Base-by-base conservation (phyloP, 2,113 vertebrate species). In the Aramus guarauna region DNA sequence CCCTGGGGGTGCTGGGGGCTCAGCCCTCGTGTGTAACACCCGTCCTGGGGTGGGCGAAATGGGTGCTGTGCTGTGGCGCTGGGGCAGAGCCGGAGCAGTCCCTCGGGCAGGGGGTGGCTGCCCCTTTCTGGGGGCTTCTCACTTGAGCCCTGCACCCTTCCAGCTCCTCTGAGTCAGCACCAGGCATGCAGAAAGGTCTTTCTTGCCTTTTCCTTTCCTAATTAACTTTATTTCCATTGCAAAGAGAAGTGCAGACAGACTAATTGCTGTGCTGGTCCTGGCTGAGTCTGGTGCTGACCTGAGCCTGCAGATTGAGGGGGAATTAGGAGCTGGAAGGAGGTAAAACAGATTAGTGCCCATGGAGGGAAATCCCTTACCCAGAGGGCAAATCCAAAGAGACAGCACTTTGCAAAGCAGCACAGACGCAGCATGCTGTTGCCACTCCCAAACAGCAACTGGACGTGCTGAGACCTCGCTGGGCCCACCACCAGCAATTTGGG, bases 321-420 rank as follows among this genome's bases (percentile, higher is more conserved):
- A 90, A 96, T 96, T 97, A 96, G 88, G 77, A 94, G 93, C 56
- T 94, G 93, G 52, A 84, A 87, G 77, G 89, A 95, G 79, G 88
- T 84, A 91, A 90, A 97, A 75, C 39, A 80, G 95, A 85, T 96
- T 96, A 97, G 63, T 6, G 30, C 26, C 83, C 3, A 8, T 26
- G 48, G 21, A 75, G 47, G 68, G 76, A 81, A 74, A 74, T 93
- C 88, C 66, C 55, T 13, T 4, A n/a, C 30, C 45, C 56, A 9
- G 19, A 9, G 74, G 66, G 62, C 76, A 95, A 96, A 95, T 60
- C 16, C 5, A 1, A 67, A 56, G 55, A 9, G 82, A 71, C 56
- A 19, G 78, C 37, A 1, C 71, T 14, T 29, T 9, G 90, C 23
- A 5, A 20, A 86, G 88, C 86, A 29, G 83, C 56, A 7, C 64